Percentiles rank a stretch among this genome's conserved stretches.
phyloP scores from a whole-genome alignment of 2,797 vertebrate genomes.

The Neomorphus geoffroyi region DNA sequence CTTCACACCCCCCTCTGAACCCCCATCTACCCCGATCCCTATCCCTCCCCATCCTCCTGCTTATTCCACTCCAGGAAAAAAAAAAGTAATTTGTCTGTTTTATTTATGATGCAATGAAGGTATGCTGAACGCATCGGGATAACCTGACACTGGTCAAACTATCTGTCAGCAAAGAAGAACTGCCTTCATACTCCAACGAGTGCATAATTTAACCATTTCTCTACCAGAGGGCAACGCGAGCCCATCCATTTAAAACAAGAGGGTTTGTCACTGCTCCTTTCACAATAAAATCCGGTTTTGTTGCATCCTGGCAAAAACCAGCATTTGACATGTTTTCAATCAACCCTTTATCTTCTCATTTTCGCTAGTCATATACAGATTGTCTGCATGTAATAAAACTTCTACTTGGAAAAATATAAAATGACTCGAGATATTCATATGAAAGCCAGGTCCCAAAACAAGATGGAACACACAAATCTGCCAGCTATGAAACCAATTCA shows the following conservation, averaged over 20 bases:
- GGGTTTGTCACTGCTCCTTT: conserved; percentile 28
- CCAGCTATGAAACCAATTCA: conserved; percentile 61
- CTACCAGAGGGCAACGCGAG: conserved; percentile 68
- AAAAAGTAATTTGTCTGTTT: conserved; percentile 94
- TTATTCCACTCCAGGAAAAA: conserved; percentile 73
- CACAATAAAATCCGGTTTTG: not conserved
- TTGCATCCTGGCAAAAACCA: conserved; percentile 21
- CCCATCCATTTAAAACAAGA: conserved; percentile 13
- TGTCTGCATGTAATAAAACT: conserved; percentile 47
- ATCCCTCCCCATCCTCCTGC: conserved; percentile 71
- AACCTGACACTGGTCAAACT: conserved; percentile 95
- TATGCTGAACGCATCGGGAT: conserved; percentile 94
- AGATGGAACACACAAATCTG: conserved; percentile 51
- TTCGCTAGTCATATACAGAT: conserved; percentile 7
- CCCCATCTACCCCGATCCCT: conserved; percentile 57
- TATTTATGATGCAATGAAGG: conserved; percentile 99
- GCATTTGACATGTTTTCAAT: conserved; percentile 38
- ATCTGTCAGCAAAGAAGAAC: conserved; percentile 94
- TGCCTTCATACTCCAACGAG: conserved; percentile 92
- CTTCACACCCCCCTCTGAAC: conserved; percentile 61
- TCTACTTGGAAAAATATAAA: conserved; percentile 51
- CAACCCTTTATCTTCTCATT: conserved; percentile 46
- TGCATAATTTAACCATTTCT: conserved; percentile 90
- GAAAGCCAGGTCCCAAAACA: conserved; percentile 45
- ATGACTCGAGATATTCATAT: conserved; percentile 35